A percentile compares a stretch with the other conserved stretches of the same genome.
phyloP scores from a whole-genome alignment of 2,888 invertebrate genomes.

The Platynereis dumerilii region DNA sequence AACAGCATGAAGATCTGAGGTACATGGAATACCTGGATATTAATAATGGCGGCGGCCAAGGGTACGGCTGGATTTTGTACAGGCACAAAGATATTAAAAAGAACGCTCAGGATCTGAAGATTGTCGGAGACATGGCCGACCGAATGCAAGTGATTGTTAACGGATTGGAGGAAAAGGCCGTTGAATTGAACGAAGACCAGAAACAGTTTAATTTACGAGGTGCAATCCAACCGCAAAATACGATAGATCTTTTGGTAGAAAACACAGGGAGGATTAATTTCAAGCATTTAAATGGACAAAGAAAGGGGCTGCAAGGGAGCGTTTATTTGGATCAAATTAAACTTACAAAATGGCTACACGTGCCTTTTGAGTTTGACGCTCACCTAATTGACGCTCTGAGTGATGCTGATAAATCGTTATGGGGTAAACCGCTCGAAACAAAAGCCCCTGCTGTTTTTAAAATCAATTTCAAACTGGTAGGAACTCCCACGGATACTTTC shows the following conservation, averaged over 20 bases:
- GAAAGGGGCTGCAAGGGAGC: constrained; percentile 27
- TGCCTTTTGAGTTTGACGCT: constrained; percentile 32
- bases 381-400: constrained; percentile 13
- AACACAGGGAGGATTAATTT: constrained; percentile 36
- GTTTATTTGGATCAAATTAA: constrained; percentile 11
- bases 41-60: constrained; percentile 66
- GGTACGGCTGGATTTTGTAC: constrained; percentile 69
- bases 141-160: constrained; percentile 56
- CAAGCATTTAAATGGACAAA: constrained; percentile 23
- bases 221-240: not conserved
- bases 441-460: constrained; percentile 14
- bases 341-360: constrained; percentile 24
- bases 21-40: constrained; percentile 60
- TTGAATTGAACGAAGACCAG: constrained; percentile 38
- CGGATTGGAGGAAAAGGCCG: constrained; percentile 44
- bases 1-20: constrained; percentile 19
- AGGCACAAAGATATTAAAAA: constrained; percentile 51
- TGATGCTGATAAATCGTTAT: not conserved
- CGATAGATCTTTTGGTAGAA: constrained; percentile 34
- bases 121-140: constrained; percentile 59
- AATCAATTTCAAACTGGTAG: not conserved
- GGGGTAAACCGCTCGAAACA: not conserved
- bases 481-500: constrained; percentile 18
- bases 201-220: not conserved
- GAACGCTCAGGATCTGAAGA: constrained; percentile 34